These are phyloP conservation scores for Cryptophagus acutangulus DNA, from an alignment of 2,888 invertebrate species.

Conservation along the genomic window DNA sequence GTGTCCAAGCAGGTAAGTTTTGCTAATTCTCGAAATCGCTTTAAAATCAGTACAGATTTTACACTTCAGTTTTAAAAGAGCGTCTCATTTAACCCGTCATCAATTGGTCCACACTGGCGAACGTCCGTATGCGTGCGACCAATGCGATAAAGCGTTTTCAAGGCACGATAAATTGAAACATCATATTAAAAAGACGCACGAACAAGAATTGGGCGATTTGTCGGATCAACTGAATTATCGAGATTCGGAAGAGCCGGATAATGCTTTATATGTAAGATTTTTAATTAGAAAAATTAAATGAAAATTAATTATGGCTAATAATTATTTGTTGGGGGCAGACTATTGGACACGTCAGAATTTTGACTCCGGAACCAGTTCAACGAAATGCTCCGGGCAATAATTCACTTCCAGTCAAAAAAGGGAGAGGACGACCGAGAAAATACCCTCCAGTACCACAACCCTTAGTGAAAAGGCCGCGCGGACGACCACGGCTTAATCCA, in stretches of 20 bases:
- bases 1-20: conserved; percentile 37
- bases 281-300: neutral
- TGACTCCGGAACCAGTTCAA: neutral
- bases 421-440: conserved; percentile 54
- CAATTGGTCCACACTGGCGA: conserved; percentile 69
- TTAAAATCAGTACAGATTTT: too few species aligned
- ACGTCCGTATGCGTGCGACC: conserved; percentile 63
- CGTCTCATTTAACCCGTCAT: conserved; percentile 65
- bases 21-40: too few species aligned
- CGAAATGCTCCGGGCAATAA: conserved; percentile 1
- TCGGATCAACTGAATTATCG: conserved; percentile 25
- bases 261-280: conserved; percentile 5
- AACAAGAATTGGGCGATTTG: conserved; percentile 24
- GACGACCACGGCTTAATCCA: conserved; percentile 33
- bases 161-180: conserved; percentile 68
- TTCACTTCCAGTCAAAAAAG: conserved; percentile 48
- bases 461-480: conserved; percentile 34
- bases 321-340: too few species aligned
- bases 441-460: conserved; percentile 43
- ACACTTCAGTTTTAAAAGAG: conserved; percentile 60
- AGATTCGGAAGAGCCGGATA: neutral
- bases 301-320: neutral
- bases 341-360: conserved; percentile 16
- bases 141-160: conserved; percentile 67
- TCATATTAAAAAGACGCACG: conserved; percentile 59